Base-by-base conservation (phyloP, 2,888 invertebrate genomes). In the Pinctada fucata region DNA sequence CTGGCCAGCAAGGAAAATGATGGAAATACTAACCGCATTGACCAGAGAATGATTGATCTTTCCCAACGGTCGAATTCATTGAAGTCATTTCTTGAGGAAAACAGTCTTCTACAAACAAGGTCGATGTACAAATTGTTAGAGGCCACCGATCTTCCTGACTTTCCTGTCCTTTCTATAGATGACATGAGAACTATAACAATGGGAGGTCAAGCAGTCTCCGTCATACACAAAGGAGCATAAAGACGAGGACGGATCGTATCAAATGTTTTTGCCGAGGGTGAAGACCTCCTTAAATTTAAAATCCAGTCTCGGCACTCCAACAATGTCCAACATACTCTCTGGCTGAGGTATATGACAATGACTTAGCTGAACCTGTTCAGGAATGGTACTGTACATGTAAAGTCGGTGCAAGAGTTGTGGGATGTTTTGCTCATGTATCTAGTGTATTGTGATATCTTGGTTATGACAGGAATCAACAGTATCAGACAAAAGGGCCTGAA, bases 391-490 rank as follows among this genome's bases (percentile, higher is more conserved):
- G 80, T 50, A 67, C 67, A 45, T 79, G 72, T 51, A 65, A 68
- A 67, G 67, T 74, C 45, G 80, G 77, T 8, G 71, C 77, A 2
- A 51, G 77, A 13, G 77, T 77, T 10, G 77, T 80, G 0, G 80
- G 80, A 2, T 69, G 72, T 5, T 80, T 74, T 49, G 74, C 75
- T 1, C 80, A 80, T 75, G 45, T 77, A 52, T 77, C 80, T 3
- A 70, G 74, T 31, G 75, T 75, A 8, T n/a, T 80, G 0, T 77
- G 80, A 77, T 80, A 77, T 5, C 47, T 70, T 13, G 63, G 48
- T 3, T 75, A 51, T 49, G 48, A 72, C 8, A 31, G 72, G 45
- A 52, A 72, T n/a, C 6, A 66, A 51, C 13, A 50, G 45, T 13
- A 52, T 16, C 8, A 72, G 49, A 66, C 5, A 66, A 8, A 66